Base-by-base conservation (phyloP, 2,797 vertebrate species). In the Tinamus major region DNA sequence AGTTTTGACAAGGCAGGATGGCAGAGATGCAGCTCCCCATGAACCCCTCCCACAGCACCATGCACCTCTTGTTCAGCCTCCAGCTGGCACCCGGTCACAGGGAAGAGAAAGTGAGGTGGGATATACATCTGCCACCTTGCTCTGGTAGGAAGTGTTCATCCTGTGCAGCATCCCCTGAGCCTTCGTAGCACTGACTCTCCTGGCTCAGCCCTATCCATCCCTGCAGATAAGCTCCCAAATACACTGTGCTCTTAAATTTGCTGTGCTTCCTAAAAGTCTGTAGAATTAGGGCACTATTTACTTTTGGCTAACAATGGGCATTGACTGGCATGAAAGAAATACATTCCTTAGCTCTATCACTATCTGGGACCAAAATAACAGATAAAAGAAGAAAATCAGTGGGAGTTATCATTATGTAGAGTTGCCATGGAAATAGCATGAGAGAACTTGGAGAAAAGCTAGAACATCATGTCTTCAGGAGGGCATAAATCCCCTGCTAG, bases 331-430 rank as follows among this genome's bases (percentile, higher is more conserved):
- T 91, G 94, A 97, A 94, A 92, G 94, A 96, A 97, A 97, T 78
- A 80, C 95, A 85, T 96, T 97, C 96, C 96, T 97, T 85, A 86
- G 92, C 80, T 92, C 94, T 92, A 89, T 96, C 96, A 82, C 94
- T 97, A 96, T 97, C 97, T 94, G 92, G 94, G 96, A 97, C 97
- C 96, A 97, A 95, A 97, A 97, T 97, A 97, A 92, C 97, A 97
- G 97, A 96, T 97, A 97, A 97, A 97, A 92, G 96, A 83, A 94
- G 96, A 96, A 96, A 94, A 94, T 82, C 96, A 93, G 96, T 96
- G 92, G 93, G 95, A 95, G 93, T 78, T 94, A 90, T 89, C 93
- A 94, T 96, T 96, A 93, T 94, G 90, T 90, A 81, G 95, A 89
- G 95, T 96, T 96, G 92, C 96, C 90, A 96, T 96, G 93, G 94